A percentile compares a stretch with the other conserved stretches of the same genome.
These are phyloP conservation scores for Schlechtendalia chinensis DNA, from an alignment of 1,140 invertebrate species.

Conservation along the genomic window DNA sequence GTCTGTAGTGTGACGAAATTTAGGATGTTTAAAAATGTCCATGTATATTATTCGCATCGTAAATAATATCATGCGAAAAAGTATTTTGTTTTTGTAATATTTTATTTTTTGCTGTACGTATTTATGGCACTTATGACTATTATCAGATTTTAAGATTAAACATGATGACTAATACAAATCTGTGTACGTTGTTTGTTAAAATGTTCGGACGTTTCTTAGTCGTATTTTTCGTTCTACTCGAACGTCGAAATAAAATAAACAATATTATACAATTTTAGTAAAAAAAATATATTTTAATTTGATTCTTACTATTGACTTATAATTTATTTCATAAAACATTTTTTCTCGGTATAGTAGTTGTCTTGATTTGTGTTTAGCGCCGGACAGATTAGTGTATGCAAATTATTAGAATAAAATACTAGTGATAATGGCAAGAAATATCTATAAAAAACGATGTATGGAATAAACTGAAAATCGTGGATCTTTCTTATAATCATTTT, in stretches of 20 bases:
- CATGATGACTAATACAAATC: background rate
- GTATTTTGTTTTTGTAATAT: too few species aligned
- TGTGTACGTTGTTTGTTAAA: background rate
- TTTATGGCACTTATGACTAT: background rate
- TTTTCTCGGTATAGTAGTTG: too few species aligned
- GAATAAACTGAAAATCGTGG: too few species aligned
- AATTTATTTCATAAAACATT: too few species aligned
- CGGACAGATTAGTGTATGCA: too few species aligned
- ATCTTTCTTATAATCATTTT: too few species aligned
- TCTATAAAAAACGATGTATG: too few species aligned
- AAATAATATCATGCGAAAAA: background rate
- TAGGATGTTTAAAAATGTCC: background rate
- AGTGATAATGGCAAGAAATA: too few species aligned
- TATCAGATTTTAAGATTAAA: slow-evolving; percentile 15
- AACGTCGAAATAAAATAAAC: background rate
- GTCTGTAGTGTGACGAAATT: background rate
- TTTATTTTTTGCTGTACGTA: background rate
- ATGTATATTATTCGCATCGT: background rate
- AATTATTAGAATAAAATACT: too few species aligned
- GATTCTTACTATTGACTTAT: too few species aligned
- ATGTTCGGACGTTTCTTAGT: background rate
- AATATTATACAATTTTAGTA: background rate
- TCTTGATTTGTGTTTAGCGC: too few species aligned
- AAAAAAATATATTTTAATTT: too few species aligned
- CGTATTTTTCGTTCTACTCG: background rate